Percentiles rank a stretch among this genome's conserved stretches.
These are phyloP conservation scores for Zaprionus capensis DNA, from an alignment of 1,140 invertebrate species.

Conservation along the genomic window DNA sequence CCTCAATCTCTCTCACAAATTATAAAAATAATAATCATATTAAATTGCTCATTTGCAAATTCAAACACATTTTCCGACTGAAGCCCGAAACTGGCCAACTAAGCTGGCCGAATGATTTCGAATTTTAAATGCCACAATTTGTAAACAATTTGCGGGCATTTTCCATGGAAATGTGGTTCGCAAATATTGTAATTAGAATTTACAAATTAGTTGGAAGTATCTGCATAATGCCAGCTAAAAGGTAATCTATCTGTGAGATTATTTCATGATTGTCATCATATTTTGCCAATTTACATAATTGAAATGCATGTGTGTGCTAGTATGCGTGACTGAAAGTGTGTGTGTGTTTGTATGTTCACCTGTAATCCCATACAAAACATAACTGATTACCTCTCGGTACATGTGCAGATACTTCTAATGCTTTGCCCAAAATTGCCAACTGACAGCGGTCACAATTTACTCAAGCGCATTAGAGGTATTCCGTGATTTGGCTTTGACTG, in stretches of 20 bases:
- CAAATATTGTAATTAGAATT: conserved; percentile 46
- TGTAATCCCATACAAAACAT: conserved; percentile 40
- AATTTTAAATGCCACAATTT: conserved; percentile 59
- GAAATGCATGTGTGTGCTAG: conserved; percentile 47
- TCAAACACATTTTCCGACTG: conserved; percentile 17
- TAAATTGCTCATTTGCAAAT: conserved; percentile 40
- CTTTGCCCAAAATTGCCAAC: conserved; percentile 48
- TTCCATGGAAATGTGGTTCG: conserved; percentile 4
- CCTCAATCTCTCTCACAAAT: not conserved
- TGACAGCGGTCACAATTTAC: conserved; percentile 43
- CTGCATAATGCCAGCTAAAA: conserved; percentile 27
- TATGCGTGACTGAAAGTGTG: not conserved
- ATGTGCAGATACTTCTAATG: conserved; percentile 37
- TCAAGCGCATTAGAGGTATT: conserved; percentile 10
- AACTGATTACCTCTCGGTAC: conserved; percentile 38
- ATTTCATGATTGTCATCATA: conserved; percentile 46
- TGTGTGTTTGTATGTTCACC: conserved; percentile 3
- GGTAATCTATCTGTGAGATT: conserved; percentile 40
- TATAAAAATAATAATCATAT: conserved; percentile 4
- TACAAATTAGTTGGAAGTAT: conserved; percentile 38
- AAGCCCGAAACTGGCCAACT: conserved; percentile 41
- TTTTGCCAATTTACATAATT: conserved; percentile 70
- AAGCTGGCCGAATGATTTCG: conserved; percentile 54
- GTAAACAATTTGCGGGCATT: conserved; percentile 66
- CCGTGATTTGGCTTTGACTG: not conserved